Evolutionary conservation across 2,797 vertebrate species (phyloP).

Genomic region (Nyctibius grandis): DNA sequence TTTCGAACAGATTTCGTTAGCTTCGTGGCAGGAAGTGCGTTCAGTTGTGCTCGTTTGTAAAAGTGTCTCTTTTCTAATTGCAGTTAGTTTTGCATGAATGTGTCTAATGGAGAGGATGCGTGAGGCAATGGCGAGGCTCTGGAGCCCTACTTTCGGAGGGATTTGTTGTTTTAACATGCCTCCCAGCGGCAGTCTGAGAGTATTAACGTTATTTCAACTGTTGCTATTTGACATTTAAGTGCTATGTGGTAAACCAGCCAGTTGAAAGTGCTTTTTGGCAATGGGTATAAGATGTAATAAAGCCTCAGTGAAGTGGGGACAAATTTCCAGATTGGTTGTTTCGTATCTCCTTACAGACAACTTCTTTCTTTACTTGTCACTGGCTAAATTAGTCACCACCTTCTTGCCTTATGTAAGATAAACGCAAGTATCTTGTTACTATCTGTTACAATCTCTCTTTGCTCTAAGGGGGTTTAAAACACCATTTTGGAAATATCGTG

Average conservation of each 20-base stretch:
- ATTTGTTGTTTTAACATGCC: conserved; percentile 27
- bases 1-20: conserved; percentile 1
- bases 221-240: conserved; percentile 30
- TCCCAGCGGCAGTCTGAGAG: background rate
- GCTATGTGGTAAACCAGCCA: background rate
- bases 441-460: background rate
- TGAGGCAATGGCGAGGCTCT: background rate
- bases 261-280: conserved; percentile 5
- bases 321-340: background rate
- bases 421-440: conserved; percentile 7
- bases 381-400: conserved; percentile 45
- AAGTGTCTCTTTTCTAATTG: background rate
- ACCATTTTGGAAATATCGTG: background rate
- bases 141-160: background rate
- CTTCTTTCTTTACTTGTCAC: conserved; percentile 33
- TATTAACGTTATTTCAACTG: background rate
- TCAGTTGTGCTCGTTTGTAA: background rate
- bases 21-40: background rate
- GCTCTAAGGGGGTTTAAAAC: background rate
- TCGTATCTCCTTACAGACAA: conserved; percentile 33
- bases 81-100: background rate
- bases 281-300: conserved; percentile 6
- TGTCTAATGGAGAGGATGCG: background rate
- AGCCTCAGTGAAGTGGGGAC: background rate
- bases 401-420: conserved; percentile 15